Evolutionary conservation across 2,797 vertebrate species (phyloP).

Genomic region (Coendou prehensilis): DNA sequence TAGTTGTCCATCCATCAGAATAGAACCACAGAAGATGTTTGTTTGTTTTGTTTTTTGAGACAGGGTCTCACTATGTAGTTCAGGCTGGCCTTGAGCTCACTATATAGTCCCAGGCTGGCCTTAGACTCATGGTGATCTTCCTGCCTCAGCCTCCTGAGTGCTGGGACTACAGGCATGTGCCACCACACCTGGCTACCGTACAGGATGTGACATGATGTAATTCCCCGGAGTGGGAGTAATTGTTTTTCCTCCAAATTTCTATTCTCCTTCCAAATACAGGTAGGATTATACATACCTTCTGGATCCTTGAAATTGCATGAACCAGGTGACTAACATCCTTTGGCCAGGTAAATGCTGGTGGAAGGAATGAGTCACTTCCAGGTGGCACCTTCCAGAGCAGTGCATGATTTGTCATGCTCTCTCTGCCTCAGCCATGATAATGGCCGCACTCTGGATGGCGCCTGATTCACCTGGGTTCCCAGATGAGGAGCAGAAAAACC

Average conservation of each 20-base stretch:
- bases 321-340: background rate
- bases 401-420: background rate
- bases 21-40: background rate
- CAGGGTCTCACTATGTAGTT: too few species aligned
- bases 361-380: background rate
- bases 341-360: background rate
- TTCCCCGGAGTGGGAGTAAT: background rate
- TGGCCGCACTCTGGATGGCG: background rate
- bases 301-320: background rate
- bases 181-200: background rate
- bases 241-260: constrained; percentile 20
- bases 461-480: background rate
- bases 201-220: background rate
- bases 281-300: background rate
- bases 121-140: too few species aligned
- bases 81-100: too few species aligned
- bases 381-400: background rate
- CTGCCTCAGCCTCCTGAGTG: background rate
- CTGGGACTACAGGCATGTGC: background rate
- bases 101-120: too few species aligned
- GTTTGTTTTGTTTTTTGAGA: background rate
- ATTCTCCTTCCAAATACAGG: background rate
- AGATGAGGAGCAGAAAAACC: background rate
- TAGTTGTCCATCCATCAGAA: background rate
- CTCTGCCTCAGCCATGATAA: background rate